Evolutionary conservation across 2,888 invertebrate species (phyloP).

Genomic region (Drosophila nigricruria): DNA sequence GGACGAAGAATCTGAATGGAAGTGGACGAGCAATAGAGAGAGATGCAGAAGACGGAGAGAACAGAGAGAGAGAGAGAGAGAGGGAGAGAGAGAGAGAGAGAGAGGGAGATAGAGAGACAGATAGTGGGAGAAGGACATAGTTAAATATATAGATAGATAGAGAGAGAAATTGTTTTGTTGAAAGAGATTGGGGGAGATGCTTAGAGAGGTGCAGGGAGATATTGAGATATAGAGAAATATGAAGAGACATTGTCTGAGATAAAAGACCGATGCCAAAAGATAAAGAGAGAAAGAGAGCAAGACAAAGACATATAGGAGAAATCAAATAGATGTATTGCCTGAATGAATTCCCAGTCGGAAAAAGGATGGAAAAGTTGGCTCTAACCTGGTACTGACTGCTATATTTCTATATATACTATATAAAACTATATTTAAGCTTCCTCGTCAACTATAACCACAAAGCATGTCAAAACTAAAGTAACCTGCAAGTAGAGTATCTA

Average conservation of each 20-base stretch:
- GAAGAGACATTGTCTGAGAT: too few relatives aligned
- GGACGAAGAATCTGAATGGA: background rate
- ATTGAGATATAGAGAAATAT: background rate
- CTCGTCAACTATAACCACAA: background rate
- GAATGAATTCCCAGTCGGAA: background rate
- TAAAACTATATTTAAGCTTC: background rate
- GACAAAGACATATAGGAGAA: too few relatives aligned
- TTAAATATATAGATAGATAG: background rate
- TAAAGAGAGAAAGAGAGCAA: background rate
- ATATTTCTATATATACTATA: background rate
- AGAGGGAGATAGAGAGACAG: background rate
- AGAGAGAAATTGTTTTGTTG: background rate
- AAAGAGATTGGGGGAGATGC: background rate
- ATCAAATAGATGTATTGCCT: too few relatives aligned
- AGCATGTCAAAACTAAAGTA: slow-evolving; percentile 4
- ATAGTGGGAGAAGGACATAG: background rate
- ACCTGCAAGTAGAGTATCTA: slow-evolving; percentile 27
- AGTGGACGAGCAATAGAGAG: background rate
- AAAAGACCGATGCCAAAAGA: too few relatives aligned
- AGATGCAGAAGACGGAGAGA: background rate
- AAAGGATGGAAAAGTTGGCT: background rate
- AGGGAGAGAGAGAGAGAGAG: background rate
- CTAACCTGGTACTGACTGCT: background rate
- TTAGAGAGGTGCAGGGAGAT: background rate
- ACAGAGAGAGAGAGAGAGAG: background rate